Base-by-base conservation (phyloP, 1,140 invertebrate species). In the Apis mellifera region DNA sequence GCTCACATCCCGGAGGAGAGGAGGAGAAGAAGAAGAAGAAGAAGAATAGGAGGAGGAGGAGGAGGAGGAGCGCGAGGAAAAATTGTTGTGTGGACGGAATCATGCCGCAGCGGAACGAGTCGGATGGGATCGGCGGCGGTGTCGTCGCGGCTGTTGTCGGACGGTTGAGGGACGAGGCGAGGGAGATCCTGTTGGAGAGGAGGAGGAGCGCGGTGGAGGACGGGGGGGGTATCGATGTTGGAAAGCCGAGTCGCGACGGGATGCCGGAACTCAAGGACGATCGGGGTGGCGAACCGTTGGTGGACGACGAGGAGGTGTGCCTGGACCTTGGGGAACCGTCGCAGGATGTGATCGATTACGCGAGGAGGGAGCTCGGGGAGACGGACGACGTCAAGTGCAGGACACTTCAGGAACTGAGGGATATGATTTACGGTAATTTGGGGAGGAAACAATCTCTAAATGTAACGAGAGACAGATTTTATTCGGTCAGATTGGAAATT, bases 381-480 rank as follows among this genome's bases (percentile, higher is more conserved):
- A 94, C 94, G n/a, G 94, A 93, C 57, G 95, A 94, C 93, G 94
- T 89, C 94, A 96, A 94, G 93, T 95, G 93, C 91, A 95, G 84
- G 91, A 95, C 89, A 83, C 91, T 96, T 79, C 95, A 96, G 77
- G 96, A 97, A 84, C 95, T 97, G 17, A 94, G 96, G 52, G 96
- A 96, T 88, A 95, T 97, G 94, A 97, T 97, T 89, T 96, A 96
- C 90, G 96, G 97, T 97, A 94, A 94, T 78, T n/a, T 75, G 9
- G 32, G 0, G 32, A 32, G n/a, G n/a, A n/a, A n/a, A n/a, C n/a
- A n/a, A n/a, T n/a, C n/a, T n/a, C n/a, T n/a, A n/a, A n/a, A n/a
- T n/a, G n/a, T n/a, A n/a, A n/a, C n/a, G n/a, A n/a, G n/a, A n/a
- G n/a, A n/a, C n/a, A n/a, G n/a, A n/a, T n/a, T n/a, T n/a, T n/a